Evolutionary conservation across 2,113 vertebrate genomes (phyloP).

Genomic region (Pipa parva): DNA sequence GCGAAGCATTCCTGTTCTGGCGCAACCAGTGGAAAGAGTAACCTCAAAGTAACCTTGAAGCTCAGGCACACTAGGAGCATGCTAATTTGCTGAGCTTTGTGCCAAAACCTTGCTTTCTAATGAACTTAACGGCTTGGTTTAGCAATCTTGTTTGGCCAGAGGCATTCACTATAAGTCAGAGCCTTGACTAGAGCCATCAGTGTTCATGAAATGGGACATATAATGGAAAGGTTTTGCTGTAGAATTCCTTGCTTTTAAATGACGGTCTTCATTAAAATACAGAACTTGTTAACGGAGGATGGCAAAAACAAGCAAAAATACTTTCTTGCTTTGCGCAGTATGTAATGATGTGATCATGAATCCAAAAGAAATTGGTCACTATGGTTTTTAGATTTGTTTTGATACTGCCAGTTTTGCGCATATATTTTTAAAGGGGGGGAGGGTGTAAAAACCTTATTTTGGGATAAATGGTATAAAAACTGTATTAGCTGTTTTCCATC

Average conservation of each 20-base stretch:
- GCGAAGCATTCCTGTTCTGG: not conserved
- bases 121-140: constrained; percentile 16
- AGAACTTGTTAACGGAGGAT: constrained; percentile 5
- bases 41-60: constrained; percentile 20
- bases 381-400: too few relatives aligned
- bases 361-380: too few relatives aligned
- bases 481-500: too few relatives aligned
- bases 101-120: constrained; percentile 16
- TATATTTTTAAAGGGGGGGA: too few relatives aligned
- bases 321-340: not conserved
- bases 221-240: not conserved
- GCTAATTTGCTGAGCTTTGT: constrained; percentile 3
- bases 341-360: too few relatives aligned
- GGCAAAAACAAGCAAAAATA: not conserved
- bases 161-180: not conserved
- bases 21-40: not conserved
- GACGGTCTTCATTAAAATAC: constrained; percentile 14
- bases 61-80: not conserved
- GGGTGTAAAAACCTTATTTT: too few relatives aligned
- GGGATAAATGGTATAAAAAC: too few relatives aligned
- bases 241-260: constrained; percentile 2
- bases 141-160: constrained; percentile 16
- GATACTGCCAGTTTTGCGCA: too few relatives aligned
- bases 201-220: not conserved
- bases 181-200: not conserved